Evolutionary conservation across 2,888 invertebrate genomes (phyloP), one percentile per base, ranked within the genome.

Genomic region (Chironomus tentans): DNA sequence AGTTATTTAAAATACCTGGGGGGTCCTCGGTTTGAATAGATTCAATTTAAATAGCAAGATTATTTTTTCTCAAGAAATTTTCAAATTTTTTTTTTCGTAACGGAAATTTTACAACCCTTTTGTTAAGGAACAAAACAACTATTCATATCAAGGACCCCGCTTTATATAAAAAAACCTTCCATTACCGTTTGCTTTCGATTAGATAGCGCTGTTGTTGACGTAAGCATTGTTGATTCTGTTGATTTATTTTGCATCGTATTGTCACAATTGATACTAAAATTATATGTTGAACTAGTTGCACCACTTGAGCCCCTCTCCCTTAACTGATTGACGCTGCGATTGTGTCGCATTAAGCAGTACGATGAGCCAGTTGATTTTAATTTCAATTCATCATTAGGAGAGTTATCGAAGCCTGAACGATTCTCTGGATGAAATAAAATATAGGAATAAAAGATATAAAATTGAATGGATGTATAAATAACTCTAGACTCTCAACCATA

Each of bases 341-440:
- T 74, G 68, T 74, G 74, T 21, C 74, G 68, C 62, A 65, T 46
- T 46, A 74, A 65, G 28, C 74, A 74, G n/a, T 47, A 74, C 4
- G 74, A 74, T n/a, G 74, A 68, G 24, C 22, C 47, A 15, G 65
- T 74, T 48, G 74, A 21, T 22, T 65, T 65, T 13, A 74, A 5
- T 48, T 65, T 65, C 4, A 22, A 65, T 15, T 12, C 22, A 48
- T 74, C 68, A 22, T 46, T 24, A 21, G 18, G 7, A 12, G 74
- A 68, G 4, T 65, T 61, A 12, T 50, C 15, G 5, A 70, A 47
- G 3, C 22, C 50, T 4, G n/a, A 24, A 22, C 74, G 68, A 24
- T 68, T 68, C 6, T 74, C 74, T 74, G 68, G n/a, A 21, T 12
- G 6, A 48, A 47, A 70, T 2, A 22, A 18, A 22, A 22, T 22